Conservation (phyloP, 64 coral and sea anemone species). For the Stichodactyla helianthus region DNA sequence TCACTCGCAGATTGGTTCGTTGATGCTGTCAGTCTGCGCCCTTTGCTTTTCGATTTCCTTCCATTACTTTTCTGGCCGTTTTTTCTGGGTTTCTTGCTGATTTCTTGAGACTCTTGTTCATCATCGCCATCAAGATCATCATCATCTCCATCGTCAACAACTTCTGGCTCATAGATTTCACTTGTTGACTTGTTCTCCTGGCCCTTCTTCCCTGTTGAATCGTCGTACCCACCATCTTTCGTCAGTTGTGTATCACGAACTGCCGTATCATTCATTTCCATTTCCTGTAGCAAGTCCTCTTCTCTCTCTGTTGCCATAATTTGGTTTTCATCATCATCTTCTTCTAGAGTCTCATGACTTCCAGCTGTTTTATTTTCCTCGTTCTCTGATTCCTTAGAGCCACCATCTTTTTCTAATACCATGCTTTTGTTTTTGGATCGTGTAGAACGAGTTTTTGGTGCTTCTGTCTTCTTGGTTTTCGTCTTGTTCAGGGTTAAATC, state of each 20-base stretch:
- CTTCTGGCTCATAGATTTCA: not conserved
- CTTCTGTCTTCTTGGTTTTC: not conserved
- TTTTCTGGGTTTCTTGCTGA: not conserved
- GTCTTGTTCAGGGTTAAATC: not conserved
- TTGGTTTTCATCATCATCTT: not conserved
- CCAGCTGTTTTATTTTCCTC: not conserved
- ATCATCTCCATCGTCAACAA: not conserved
- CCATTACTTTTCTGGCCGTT: not conserved
- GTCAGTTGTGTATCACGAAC: not conserved
- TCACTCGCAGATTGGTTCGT: not conserved
- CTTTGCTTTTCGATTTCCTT: not conserved
- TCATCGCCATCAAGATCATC: slow-evolving; percentile 8
- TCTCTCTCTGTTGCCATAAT: not conserved
- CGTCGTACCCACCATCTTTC: not conserved
- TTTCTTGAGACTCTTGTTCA: not conserved
- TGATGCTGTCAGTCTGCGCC: not conserved
- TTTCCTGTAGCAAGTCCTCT: not conserved
- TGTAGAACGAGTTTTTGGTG: not conserved
- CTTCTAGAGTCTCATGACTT: not conserved
- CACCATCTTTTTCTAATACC: not conserved
- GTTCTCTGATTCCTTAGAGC: not conserved
- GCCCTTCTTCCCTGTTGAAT: not conserved
- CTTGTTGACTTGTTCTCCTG: not conserved
- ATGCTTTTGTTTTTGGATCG: not conserved
- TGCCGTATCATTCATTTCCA: not conserved